Evolutionary conservation across 2,113 vertebrate species (phyloP).

Genomic region (Cavia aperea): DNA sequence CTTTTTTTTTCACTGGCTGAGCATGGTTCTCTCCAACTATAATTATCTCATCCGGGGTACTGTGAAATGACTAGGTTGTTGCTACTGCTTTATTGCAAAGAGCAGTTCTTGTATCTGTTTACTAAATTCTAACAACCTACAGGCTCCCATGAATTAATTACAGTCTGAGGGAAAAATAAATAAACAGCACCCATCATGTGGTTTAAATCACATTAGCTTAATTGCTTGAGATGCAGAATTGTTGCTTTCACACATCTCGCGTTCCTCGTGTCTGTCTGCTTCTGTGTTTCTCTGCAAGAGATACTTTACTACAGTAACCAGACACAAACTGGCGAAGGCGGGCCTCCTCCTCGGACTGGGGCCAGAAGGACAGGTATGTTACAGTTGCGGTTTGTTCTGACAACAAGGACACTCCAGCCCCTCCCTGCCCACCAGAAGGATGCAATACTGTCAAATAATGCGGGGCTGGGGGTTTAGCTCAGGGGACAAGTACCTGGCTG

Average conservation of each 20-base stretch:
- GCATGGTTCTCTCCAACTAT: not conserved
- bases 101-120: constrained; percentile 16
- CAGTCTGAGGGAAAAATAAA: constrained; percentile 19
- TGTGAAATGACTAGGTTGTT: constrained; percentile 39
- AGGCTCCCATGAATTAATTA: constrained; percentile 44
- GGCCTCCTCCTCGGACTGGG: not conserved
- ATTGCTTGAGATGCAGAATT: not conserved
- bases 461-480: too few relatives aligned
- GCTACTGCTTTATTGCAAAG: constrained; percentile 24
- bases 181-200: not conserved
- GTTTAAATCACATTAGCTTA: constrained; percentile 3
- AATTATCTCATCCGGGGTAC: not conserved
- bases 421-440: not conserved
- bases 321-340: not conserved
- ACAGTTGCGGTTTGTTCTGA: not conserved
- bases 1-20: not conserved
- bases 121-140: constrained; percentile 21
- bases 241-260: not conserved
- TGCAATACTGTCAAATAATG: not conserved
- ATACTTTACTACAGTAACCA: not conserved
- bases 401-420: not conserved
- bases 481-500: too few relatives aligned
- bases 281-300: not conserved
- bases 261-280: not conserved
- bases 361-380: not conserved